Conservation (phyloP, 2,888 invertebrate species). For the Entomobrya proxima region DNA sequence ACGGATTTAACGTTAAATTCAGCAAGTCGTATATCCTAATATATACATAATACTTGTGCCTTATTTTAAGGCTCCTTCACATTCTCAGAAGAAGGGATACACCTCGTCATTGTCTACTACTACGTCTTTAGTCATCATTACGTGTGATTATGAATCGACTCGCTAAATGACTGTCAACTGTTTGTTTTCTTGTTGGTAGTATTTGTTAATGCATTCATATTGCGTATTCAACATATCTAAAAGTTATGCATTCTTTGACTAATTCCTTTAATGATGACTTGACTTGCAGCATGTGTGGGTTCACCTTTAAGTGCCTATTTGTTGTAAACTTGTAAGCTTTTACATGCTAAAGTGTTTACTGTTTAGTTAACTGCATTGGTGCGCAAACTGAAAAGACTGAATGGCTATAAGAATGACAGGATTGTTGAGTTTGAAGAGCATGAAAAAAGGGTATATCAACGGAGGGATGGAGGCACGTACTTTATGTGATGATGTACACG, state of each 20-base stretch:
- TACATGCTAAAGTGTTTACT: conserved; percentile 26
- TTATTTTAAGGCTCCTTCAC: not conserved
- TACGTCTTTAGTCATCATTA: not conserved
- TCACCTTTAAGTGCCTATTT: not conserved
- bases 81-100: not conserved
- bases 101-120: not conserved
- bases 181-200: conserved; percentile 9
- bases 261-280: not conserved
- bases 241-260: not conserved
- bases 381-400: conserved; percentile 50
- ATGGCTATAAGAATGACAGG: conserved; percentile 20
- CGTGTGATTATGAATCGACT: not conserved
- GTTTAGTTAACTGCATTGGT: conserved; percentile 41
- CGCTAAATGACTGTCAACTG: not conserved
- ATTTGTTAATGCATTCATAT: not conserved
- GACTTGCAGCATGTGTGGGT: conserved; percentile 10
- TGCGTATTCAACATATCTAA: not conserved
- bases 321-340: not conserved
- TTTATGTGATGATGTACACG: not conserved
- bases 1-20: not conserved
- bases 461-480: not conserved
- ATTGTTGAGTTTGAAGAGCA: conserved; percentile 24
- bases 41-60: not conserved
- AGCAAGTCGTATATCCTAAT: too few relatives aligned
- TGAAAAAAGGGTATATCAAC: not conserved